phyloP scores from a whole-genome alignment of 2,797 vertebrate species.

The Lutra lutra region DNA sequence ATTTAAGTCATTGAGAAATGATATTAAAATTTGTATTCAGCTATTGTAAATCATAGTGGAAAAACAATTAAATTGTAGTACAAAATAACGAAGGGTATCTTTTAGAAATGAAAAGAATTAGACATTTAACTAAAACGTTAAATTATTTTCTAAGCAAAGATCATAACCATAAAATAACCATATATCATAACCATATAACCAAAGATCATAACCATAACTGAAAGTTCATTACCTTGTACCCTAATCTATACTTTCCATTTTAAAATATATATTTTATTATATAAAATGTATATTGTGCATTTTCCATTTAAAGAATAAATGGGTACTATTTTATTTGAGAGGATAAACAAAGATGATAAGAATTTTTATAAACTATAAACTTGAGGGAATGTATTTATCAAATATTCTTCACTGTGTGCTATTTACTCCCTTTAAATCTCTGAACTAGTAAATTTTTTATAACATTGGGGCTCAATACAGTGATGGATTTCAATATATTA shows the following conservation, averaged over 20 bases:
- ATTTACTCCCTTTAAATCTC: not conserved
- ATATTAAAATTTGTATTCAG: slow-evolving; percentile 74
- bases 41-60: slow-evolving; percentile 77
- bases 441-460: not conserved
- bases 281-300: slow-evolving; percentile 77
- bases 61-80: slow-evolving; percentile 79
- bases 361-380: slow-evolving; percentile 64
- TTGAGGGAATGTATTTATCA: slow-evolving; percentile 69
- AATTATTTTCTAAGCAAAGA: slow-evolving; percentile 85
- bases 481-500: not conserved
- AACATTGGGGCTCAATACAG: not conserved
- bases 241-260: slow-evolving; percentile 80
- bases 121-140: slow-evolving; percentile 86
- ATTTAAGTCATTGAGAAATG: slow-evolving; percentile 61
- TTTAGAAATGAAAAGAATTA: slow-evolving; percentile 81
- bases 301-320: slow-evolving; percentile 83
- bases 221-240: slow-evolving; percentile 81
- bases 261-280: slow-evolving; percentile 72
- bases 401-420: slow-evolving; percentile 67
- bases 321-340: slow-evolving; percentile 77
- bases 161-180: slow-evolving; percentile 68
- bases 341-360: slow-evolving; percentile 69
- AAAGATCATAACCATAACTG: slow-evolving; percentile 85
- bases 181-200: not conserved
- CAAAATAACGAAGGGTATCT: slow-evolving; percentile 79